These are phyloP conservation scores for Folsomia manolachei DNA, from an alignment of 2,888 invertebrate genomes.

Conservation along the genomic window DNA sequence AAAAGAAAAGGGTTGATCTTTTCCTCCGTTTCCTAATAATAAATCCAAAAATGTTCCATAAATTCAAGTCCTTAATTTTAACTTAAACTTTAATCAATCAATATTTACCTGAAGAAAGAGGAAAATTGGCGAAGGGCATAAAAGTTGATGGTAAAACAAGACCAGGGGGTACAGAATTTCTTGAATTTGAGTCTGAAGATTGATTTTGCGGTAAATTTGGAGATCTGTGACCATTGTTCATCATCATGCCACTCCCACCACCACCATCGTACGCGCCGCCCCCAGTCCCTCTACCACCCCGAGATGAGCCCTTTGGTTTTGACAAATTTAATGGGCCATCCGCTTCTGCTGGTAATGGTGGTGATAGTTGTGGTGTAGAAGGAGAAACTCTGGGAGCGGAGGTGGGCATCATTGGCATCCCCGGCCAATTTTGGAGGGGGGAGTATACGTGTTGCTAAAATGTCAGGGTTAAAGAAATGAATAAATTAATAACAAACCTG, in stretches of 20 bases:
- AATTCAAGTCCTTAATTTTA: too few relatives aligned
- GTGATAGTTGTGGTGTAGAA: slow-evolving; percentile 41
- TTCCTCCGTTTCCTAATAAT: slow-evolving; percentile 32
- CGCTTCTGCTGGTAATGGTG: slow-evolving; percentile 60
- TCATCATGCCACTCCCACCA: slow-evolving; percentile 23
- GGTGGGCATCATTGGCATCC: slow-evolving; percentile 45
- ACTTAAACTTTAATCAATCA: too few relatives aligned
- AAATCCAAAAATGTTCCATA: too few relatives aligned
- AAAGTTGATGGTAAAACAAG: slow-evolving; percentile 64
- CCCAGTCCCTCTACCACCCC: slow-evolving; percentile 32
- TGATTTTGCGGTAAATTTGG: slow-evolving; percentile 33
- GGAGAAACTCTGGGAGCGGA: slow-evolving; percentile 47
- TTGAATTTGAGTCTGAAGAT: slow-evolving; percentile 27
- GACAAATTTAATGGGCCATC: slow-evolving; percentile 84
- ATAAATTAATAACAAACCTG: not conserved
- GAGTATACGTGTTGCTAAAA: slow-evolving; percentile 52
- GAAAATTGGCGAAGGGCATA: slow-evolving; percentile 63
- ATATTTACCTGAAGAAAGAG: slow-evolving; percentile 57
- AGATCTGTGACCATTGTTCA: slow-evolving; percentile 52
- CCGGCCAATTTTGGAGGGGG: slow-evolving; percentile 55
- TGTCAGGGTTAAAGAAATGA: slow-evolving; percentile 7
- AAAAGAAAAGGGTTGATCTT: slow-evolving; percentile 52
- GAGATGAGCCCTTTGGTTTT: slow-evolving; percentile 66
- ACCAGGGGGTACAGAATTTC: slow-evolving; percentile 56
- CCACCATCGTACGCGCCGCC: slow-evolving; percentile 29